Base-by-base conservation (phyloP, 2,888 invertebrate species). In the Zaprionus lineosus region DNA sequence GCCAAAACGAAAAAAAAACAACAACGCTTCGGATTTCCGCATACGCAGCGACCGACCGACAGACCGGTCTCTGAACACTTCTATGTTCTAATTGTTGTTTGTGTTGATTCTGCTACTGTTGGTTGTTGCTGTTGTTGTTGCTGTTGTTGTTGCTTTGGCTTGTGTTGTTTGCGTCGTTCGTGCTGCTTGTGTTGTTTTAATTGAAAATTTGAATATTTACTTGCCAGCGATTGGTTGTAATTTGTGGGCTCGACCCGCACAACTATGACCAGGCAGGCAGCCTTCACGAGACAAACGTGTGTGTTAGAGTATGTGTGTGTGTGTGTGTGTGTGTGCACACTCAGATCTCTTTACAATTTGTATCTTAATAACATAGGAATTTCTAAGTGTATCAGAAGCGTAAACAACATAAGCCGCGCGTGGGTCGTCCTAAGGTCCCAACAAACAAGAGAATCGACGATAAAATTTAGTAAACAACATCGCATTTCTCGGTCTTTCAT, bases 221-320 rank as follows among this genome's bases (percentile, higher is more conserved):
- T 65, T 34, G 53, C 16, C 33, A 24, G 60, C 68, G 65, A 86
- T 87, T 86, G 86, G 87, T 52, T 76, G 58, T 61, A 58, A 71
- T 48, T 63, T 63, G 87, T 78, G 86, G 86, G 86, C 87, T 71
- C 83, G 86, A 47, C 85, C 56, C 57, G 40, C 37, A 16, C 40
- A 28, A 51, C 21, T 43, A 51, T 31, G 41, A n/a, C n/a, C n/a
- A n/a, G n/a, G n/a, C n/a, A 24, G n/a, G 24, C 24, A 5, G 21
- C 21, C 21, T 21, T 21, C 4, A 21, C 3, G 7, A 21, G 4
- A 21, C 21, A 21, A 3, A 21, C 7, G 9, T 14, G 14, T 18
- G 8, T 39, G 19, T 15, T 19, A 31, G 0, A 46, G 39, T 46
- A 21, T 40, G 11, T 41, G 19, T 21, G 31, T 29, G 24, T 34